Evolutionary conservation across 30 jellyfish, hydroid and myxozoan species (phyloP).

Genomic region (Calvadosia cruxmelitensis): DNA sequence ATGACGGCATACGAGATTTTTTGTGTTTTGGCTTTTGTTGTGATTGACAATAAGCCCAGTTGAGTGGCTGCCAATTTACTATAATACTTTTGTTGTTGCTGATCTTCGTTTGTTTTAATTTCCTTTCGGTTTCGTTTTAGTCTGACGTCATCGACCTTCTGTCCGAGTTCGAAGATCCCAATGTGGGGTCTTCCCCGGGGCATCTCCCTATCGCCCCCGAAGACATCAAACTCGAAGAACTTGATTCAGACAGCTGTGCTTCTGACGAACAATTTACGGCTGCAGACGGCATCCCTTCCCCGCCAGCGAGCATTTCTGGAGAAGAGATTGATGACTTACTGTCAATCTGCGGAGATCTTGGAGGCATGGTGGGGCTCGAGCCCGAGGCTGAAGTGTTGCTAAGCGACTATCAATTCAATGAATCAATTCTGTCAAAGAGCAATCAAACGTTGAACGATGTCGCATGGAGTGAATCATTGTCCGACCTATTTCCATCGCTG

Average conservation of each 20-base stretch:
- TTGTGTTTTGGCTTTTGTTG: too few relatives aligned
- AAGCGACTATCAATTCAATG: conserved; percentile 35
- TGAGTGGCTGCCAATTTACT: too few relatives aligned
- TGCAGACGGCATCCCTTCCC: conserved; percentile 4
- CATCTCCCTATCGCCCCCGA: conserved; percentile 27
- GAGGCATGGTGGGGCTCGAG: conserved; percentile 97
- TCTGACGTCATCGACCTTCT: conserved; percentile 38
- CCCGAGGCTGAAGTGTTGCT: conserved; percentile 73
- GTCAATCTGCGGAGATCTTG: conserved; percentile 65
- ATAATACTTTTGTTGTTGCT: too few relatives aligned
- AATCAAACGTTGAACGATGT: conserved; percentile 31
- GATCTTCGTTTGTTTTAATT: too few relatives aligned
- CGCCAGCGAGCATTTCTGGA: conserved; percentile 1
- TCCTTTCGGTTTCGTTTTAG: conserved; percentile 9
- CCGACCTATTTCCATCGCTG: conserved; percentile 81
- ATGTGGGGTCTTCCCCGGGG: conserved; percentile 24
- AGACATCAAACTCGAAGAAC: conserved; percentile 83
- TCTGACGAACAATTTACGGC: not conserved
- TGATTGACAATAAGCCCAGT: too few relatives aligned
- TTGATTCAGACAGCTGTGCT: conserved; percentile 14
- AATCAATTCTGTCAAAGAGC: conserved; percentile 30
- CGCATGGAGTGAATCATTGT: conserved; percentile 74
- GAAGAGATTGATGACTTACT: conserved; percentile 37
- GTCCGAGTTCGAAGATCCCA: conserved; percentile 13
- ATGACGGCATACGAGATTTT: conserved; percentile 33